phyloP scores from a whole-genome alignment of 92 coral and sea anemone genomes.

The Chrysogorgia sp. region DNA sequence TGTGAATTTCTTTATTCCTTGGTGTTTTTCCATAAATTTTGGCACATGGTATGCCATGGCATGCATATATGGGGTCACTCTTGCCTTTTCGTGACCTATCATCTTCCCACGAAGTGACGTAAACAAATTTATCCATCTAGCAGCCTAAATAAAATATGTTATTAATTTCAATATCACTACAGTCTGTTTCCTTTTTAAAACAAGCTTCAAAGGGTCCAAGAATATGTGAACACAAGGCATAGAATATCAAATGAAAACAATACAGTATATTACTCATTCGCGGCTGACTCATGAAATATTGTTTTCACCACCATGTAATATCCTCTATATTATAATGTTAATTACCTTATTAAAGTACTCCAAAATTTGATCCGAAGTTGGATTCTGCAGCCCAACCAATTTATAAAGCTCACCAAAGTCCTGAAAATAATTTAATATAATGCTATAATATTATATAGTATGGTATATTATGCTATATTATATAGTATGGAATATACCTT shows the following conservation, averaged over 20 bases:
- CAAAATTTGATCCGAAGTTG: constrained; percentile 2
- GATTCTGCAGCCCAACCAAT: neutral
- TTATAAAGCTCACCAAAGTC: constrained; percentile 8
- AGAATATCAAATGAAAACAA: too few species aligned
- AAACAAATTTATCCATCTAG: constrained; percentile 4
- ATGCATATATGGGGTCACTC: neutral
- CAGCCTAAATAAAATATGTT: constrained; percentile 1
- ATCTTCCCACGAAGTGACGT: neutral
- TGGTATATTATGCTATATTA: neutral
- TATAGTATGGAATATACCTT: constrained; percentile 14
- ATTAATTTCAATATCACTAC: neutral
- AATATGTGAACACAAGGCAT: too few species aligned
- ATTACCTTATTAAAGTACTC: constrained; percentile 12
- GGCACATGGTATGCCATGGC: constrained; percentile 12
- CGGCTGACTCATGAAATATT: too few species aligned
- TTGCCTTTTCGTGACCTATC: too few species aligned
- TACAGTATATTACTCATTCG: too few species aligned
- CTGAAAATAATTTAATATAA: neutral
- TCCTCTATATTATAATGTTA: neutral
- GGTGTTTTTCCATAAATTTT: constrained; percentile 10
- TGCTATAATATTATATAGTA: neutral
- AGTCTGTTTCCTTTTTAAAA: too few species aligned
- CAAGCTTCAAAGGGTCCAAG: too few species aligned
- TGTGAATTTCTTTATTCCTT: too few species aligned
- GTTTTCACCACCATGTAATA: too few species aligned